Conservation (phyloP, 2,888 invertebrate genomes). For the Lasioglossum malachurum region DNA sequence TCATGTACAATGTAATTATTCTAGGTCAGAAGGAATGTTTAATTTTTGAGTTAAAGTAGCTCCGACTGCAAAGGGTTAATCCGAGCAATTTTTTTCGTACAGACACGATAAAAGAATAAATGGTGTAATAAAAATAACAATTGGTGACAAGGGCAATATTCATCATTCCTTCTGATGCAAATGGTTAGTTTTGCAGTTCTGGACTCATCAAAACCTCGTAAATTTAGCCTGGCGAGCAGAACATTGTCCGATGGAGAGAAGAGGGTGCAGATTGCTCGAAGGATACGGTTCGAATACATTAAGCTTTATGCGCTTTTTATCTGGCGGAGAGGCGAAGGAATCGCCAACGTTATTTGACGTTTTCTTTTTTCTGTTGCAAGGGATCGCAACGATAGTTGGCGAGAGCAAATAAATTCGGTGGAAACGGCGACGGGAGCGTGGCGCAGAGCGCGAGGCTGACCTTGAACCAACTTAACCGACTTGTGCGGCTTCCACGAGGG, state of each 20-base stretch:
- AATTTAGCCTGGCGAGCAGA: background rate
- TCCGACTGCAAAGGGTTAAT: background rate
- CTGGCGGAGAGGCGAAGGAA: background rate
- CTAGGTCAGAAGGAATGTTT: no score
- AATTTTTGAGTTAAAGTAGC: no score
- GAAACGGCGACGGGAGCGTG: constrained; percentile 21
- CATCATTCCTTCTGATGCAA: background rate
- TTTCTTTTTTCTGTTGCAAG: background rate
- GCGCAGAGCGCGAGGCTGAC: constrained; percentile 28
- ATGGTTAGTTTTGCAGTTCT: background rate
- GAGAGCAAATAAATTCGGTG: constrained; percentile 5
- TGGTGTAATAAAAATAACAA: background rate
- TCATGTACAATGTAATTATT: no score
- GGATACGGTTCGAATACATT: background rate
- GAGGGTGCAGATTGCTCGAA: background rate
- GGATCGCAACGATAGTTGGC: background rate
- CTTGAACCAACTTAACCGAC: constrained; percentile 62
- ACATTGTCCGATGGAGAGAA: background rate
- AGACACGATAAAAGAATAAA: no score
- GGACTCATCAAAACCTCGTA: background rate
- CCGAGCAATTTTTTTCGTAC: background rate
- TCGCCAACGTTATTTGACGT: background rate
- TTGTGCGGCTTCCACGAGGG: constrained; percentile 54
- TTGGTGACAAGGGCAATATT: background rate
- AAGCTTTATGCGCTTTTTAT: background rate